These are phyloP conservation scores for Callipepla squamata DNA, from an alignment of 2,113 vertebrate species.

Conservation along the genomic window DNA sequence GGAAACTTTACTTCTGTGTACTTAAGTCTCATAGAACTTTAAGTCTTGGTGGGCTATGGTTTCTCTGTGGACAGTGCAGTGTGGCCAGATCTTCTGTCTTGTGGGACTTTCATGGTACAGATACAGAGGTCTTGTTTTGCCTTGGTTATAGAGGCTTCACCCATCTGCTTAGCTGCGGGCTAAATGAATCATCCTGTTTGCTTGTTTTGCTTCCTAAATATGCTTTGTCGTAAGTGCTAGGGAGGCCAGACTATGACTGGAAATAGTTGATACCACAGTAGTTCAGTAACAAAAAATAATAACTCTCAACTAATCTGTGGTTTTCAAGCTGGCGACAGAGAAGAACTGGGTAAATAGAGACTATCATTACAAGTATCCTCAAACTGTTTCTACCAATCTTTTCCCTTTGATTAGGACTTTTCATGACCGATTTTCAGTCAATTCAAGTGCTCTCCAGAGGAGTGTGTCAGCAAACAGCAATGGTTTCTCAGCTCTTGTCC, in stretches of 20 bases:
- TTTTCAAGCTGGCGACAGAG: not conserved
- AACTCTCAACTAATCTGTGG: not conserved
- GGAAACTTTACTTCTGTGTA: not conserved
- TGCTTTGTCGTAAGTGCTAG: not conserved
- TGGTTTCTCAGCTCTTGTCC: not conserved
- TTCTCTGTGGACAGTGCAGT: not conserved
- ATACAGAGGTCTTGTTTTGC: not conserved
- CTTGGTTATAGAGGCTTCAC: not conserved
- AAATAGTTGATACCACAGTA: not conserved
- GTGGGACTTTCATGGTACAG: fast-evolving
- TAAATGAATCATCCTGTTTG: constrained; percentile 47
- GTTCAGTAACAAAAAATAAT: not conserved
- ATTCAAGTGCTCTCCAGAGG: not conserved
- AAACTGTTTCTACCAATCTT: not conserved
- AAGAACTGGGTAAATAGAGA: not conserved
- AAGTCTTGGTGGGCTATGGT: not conserved
- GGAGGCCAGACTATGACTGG: constrained; percentile 17
- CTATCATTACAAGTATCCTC: not conserved
- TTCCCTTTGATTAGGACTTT: not conserved
- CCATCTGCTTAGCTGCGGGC: not conserved
- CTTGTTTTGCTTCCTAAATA: constrained; percentile 39
- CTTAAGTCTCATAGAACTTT: not conserved
- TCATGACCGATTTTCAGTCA: not conserved
- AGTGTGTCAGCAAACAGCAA: fast-evolving
- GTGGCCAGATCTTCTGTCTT: not conserved